Evolutionary conservation across 2,113 vertebrate species (phyloP).

Genomic region (Pelecanoides urinatrix): DNA sequence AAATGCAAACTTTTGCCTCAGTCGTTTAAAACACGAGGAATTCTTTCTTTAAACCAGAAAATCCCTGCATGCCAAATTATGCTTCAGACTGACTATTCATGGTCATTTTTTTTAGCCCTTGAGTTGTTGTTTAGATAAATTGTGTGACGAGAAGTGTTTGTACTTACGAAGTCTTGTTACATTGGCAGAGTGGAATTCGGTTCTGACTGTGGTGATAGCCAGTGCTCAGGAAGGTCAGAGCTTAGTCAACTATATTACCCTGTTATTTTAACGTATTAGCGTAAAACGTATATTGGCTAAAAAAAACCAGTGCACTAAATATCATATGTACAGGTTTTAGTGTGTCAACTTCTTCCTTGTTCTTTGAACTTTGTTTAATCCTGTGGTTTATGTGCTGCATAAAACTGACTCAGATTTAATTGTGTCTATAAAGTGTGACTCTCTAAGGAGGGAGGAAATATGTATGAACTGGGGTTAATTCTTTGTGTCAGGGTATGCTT

Average conservation of each 20-base stretch:
- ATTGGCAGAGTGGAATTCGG: not conserved
- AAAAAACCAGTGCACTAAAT: not conserved
- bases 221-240: not conserved
- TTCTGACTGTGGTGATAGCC: not conserved
- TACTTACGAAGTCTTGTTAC: not conserved
- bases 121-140: not conserved
- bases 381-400: not conserved
- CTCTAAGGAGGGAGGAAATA: not conserved
- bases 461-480: rapidly evolving
- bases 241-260: not conserved
- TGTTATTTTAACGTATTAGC: not conserved
- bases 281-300: not conserved
- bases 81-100: not conserved
- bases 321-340: not conserved
- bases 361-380: not conserved
- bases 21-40: not conserved
- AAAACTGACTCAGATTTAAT: not conserved
- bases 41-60: not conserved
- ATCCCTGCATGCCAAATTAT: rapidly evolving
- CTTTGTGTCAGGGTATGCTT: not conserved
- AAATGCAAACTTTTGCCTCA: not conserved
- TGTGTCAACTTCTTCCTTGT: not conserved
- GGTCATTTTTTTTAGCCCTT: not conserved
- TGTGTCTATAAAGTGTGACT: not conserved
- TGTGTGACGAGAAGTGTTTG: not conserved